These are phyloP conservation scores for Helleia helle DNA, from an alignment of 2,888 invertebrate species.

Conservation along the genomic window DNA sequence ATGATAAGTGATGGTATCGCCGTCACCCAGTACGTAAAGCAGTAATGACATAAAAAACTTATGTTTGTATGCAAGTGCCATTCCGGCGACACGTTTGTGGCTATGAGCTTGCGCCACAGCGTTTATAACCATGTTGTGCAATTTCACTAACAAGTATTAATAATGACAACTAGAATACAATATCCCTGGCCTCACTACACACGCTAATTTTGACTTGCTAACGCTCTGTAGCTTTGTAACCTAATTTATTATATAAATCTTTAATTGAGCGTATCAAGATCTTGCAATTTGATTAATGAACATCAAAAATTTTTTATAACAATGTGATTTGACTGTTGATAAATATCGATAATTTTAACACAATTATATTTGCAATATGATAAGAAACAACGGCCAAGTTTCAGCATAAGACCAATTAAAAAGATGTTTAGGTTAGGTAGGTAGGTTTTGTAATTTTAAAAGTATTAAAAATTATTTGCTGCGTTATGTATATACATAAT, in stretches of 20 bases:
- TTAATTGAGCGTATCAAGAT: conserved; percentile 7
- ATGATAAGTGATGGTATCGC: not conserved
- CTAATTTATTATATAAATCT: not conserved
- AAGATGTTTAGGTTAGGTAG: not conserved
- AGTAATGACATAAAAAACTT: conserved; percentile 5
- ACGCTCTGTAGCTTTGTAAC: not conserved
- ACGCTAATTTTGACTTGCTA: conserved; percentile 5
- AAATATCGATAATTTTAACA: not conserved
- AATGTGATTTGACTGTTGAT: conserved; percentile 3
- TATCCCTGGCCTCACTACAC: conserved; percentile 6
- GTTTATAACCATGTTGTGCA: conserved; percentile 18
- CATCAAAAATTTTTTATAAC: conserved; percentile 2
- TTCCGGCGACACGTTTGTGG: conserved; percentile 3
- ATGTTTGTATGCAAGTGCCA: conserved; percentile 9
- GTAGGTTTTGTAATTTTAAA: too few species aligned
- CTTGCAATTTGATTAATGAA: conserved; percentile 5
- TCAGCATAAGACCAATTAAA: not conserved
- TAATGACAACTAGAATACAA: conserved; percentile 21
- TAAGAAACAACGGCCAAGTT: not conserved
- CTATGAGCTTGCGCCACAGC: conserved; percentile 17
- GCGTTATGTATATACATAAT: too few species aligned
- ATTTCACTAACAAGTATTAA: conserved; percentile 26
- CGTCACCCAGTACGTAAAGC: not conserved
- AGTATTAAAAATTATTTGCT: too few species aligned
- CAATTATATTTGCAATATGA: not conserved